Percentiles rank a stretch among this genome's conserved stretches.
Evolutionary conservation across 2,797 vertebrate genomes (phyloP).

Genomic region (Crenichthys baileyi): DNA sequence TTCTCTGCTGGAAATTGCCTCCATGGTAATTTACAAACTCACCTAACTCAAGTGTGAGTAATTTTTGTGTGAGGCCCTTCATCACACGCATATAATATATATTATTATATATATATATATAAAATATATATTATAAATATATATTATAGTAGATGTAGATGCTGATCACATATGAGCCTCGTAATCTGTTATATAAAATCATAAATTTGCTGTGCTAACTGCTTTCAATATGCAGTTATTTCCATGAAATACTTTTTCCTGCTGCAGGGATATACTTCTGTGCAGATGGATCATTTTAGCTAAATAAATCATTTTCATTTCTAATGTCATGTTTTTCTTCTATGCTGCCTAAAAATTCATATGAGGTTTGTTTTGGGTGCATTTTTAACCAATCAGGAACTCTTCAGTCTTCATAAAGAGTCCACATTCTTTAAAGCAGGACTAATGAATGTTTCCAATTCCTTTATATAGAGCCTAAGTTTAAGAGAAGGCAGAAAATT

Average conservation of each 20-base stretch:
- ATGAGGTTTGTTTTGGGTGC: neutral
- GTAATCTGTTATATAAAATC: neutral
- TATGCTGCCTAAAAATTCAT: neutral
- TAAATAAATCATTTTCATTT: neutral
- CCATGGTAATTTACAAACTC: slow-evolving; percentile 7
- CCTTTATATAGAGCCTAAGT: neutral
- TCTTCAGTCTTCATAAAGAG: neutral
- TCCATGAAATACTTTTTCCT: neutral
- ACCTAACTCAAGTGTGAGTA: neutral
- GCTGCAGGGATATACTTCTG: neutral
- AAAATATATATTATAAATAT: no score
- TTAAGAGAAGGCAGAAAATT: neutral
- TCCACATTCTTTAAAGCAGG: neutral
- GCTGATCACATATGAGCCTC: neutral
- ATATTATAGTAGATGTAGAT: no score
- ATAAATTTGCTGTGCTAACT: neutral
- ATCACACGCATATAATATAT: neutral
- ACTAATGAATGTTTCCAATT: neutral
- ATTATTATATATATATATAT: no score
- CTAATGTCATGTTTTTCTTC: neutral
- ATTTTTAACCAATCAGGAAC: neutral
- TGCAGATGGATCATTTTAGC: neutral
- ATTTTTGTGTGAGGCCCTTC: neutral
- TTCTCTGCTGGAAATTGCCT: slow-evolving; percentile 11
- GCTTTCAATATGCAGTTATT: neutral